phyloP scores from a whole-genome alignment of 2,797 vertebrate genomes.

The Nyctibius grandis region DNA sequence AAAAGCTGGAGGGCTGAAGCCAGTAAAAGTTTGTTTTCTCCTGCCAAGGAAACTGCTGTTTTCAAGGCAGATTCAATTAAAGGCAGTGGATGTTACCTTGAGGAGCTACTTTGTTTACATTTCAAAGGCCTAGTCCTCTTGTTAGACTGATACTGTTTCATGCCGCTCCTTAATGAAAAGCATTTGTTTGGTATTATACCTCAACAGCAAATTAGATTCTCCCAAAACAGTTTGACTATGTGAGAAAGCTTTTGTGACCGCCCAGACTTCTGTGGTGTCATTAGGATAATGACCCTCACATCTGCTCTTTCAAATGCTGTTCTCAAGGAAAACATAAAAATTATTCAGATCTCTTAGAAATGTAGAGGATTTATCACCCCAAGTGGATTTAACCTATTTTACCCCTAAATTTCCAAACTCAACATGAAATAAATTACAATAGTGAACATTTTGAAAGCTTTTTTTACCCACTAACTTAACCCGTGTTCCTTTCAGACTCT shows the following conservation, averaged over 20 bases:
- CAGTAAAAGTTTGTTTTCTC: neutral
- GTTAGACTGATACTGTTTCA: conserved; percentile 11
- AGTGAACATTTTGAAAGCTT: neutral
- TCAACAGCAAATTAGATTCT: conserved; percentile 19
- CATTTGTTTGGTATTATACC: conserved; percentile 45
- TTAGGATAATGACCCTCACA: neutral
- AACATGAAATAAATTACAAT: neutral
- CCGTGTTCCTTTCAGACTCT: neutral
- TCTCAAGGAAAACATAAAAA: neutral
- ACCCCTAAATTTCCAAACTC: neutral
- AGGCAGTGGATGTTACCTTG: conserved; percentile 16
- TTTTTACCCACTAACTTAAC: neutral
- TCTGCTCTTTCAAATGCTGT: neutral
- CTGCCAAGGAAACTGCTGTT: neutral
- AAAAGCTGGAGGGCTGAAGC: neutral
- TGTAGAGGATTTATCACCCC: neutral
- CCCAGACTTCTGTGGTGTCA: neutral
- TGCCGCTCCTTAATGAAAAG: conserved; percentile 39
- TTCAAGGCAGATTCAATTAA: conserved; percentile 4
- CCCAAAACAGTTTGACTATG: neutral
- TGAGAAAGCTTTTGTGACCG: neutral
- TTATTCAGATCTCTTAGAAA: neutral
- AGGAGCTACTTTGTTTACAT: conserved; percentile 35
- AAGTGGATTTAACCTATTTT: neutral
- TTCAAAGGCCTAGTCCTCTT: conserved; percentile 27